Evolutionary conservation across 1,140 invertebrate species (phyloP), one percentile per base, ranked within the genome.

Genomic region (Orchesella cincta): DNA sequence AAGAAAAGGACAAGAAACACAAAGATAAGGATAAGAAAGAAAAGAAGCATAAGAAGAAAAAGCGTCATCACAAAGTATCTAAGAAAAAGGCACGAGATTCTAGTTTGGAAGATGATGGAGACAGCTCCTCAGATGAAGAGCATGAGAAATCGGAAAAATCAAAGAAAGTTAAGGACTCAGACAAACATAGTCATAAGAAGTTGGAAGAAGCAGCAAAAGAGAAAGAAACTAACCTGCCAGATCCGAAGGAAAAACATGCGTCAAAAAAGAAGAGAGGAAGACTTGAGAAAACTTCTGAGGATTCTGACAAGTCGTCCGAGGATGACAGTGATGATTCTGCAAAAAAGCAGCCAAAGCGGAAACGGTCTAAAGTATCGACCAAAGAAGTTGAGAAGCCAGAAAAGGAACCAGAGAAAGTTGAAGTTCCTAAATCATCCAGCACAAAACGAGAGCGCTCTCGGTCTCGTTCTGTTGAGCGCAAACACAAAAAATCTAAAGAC

Each of bases 101-200:
- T 14, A 67, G 62, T 67, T 8, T 3, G 23, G 52, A 57, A 3
- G 62, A 67, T 67, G 39, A 46, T 46, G 62, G 23, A 8, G 62
- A 67, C 3, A 67, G 26, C 26, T 31, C 28, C 8, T 31, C 23
- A 34, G 71, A 67, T 14, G 62, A 75, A 62, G 51, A 76, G 33
- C 28, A 36, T 74, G 35, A 82, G 70, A 33, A 72, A 57, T 3
- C 2, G 12, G 33, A 77, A 46, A 67, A 74, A 54, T 26, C n/a
- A 62, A 71, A 72, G 64, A 73, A 70, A 64, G 76, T 75, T 29
- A 75, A 79, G 76, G 76, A 75, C 3, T 29, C 33, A 67, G 74
- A 34, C 54, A 54, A 16, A 64, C 46, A 35, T n/a, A 8, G 12
- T 8, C 12, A 5, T 5, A 8, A 16, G 14, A 67, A 67, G 62